A percentile compares a stretch with the other conserved stretches of the same genome.
These are phyloP conservation scores for Tragelaphus imberbis DNA, from an alignment of 2,113 vertebrate genomes.

Conservation along the genomic window DNA sequence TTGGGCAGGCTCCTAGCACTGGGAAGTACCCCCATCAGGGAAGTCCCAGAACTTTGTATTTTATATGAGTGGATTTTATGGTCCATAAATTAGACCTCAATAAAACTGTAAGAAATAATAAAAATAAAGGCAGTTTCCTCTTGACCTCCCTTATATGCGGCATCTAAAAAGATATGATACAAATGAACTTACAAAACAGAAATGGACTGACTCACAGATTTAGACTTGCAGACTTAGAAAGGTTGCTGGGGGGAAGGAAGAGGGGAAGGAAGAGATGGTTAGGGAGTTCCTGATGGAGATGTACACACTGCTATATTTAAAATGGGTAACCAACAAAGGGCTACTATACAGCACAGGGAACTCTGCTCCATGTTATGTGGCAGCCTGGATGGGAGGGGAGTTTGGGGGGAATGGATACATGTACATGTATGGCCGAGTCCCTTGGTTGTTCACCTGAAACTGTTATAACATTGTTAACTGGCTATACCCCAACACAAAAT, in stretches of 20 bases:
- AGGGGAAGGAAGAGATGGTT: not conserved
- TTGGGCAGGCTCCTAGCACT: not conserved
- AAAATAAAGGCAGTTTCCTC: not conserved
- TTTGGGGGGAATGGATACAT: not conserved
- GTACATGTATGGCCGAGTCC: not conserved
- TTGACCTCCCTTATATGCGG: not conserved
- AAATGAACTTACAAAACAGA: not conserved
- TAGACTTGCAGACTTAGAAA: not conserved
- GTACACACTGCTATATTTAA: not conserved
- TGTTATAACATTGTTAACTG: not conserved
- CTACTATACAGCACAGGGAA: not conserved
- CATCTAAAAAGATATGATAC: not conserved
- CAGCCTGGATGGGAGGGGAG: not conserved
- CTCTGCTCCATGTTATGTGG: not conserved
- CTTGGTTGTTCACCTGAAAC: not conserved
- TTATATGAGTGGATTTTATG: not conserved
- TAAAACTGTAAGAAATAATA: slow-evolving; percentile 24
- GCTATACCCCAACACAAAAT: not conserved
- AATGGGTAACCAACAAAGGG: not conserved
- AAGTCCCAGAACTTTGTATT: not conserved
- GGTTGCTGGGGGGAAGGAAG: not conserved
- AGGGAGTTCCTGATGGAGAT: not conserved
- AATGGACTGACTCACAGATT: not conserved
- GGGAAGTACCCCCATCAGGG: not conserved
- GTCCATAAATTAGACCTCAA: not conserved